phyloP scores from a whole-genome alignment of 1,140 invertebrate species.

The Gonioctena quinquepunctata region DNA sequence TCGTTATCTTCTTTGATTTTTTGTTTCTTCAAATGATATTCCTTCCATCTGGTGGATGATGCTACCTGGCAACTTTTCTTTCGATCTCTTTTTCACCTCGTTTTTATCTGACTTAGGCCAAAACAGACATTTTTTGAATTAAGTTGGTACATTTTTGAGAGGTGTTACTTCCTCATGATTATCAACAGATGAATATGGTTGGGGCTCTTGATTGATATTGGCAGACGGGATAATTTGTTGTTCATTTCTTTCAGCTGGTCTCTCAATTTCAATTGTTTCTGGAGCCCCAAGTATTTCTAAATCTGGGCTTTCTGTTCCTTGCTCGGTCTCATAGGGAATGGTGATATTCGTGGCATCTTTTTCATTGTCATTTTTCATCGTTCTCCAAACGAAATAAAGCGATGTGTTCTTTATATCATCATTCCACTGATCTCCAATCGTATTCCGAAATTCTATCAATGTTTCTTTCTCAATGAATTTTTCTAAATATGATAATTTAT shows the following conservation, averaged over 20 bases:
- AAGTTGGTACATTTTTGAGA: neutral
- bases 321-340: neutral
- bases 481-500: neutral
- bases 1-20: too few species aligned
- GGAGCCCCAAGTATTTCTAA: neutral
- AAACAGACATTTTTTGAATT: too few species aligned
- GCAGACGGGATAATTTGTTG: neutral
- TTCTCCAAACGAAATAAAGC: neutral
- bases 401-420: neutral
- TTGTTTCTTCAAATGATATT: too few species aligned
- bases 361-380: too few species aligned
- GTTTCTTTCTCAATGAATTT: too few species aligned
- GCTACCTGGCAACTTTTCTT: too few species aligned
- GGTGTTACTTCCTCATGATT: neutral
- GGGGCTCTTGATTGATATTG: neutral
- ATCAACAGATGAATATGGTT: neutral
- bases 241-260: neutral
- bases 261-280: neutral
- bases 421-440: neutral
- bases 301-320: neutral
- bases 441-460: too few species aligned
- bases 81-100: too few species aligned
- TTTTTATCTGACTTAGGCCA: too few species aligned
- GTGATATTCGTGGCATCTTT: neutral
- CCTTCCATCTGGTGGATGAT: too few species aligned